Evolutionary conservation across 2,797 vertebrate species (phyloP), one percentile per base, ranked within the genome.

Genomic region (Hyperoplus immaculatus): DNA sequence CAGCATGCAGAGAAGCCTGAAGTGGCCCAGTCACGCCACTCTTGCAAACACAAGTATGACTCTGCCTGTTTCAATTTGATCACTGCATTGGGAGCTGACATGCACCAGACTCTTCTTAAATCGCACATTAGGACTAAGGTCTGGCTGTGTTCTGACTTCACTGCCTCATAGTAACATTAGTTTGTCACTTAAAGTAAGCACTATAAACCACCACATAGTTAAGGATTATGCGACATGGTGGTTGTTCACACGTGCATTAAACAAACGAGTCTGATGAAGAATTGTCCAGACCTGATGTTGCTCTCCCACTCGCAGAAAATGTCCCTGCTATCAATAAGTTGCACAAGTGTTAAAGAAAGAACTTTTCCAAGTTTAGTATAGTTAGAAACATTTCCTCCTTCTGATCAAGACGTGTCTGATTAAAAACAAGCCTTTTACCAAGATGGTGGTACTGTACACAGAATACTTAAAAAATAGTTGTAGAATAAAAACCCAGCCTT

Each of bases 11-110:
- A n/a, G 21, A 15, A 1, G 18, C 42, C 42, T 9, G 10, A 59
- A 29, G 45, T 53, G 56, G 75, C 51, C 12, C 21, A 1, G 64
- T 21, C 14, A 46, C 56, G 15, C 64, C 46, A 1, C 42, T 65
- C 62, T 54, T 1, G 61, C 36, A 53, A 69, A 83, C 75, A 59
- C 13, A 29, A 72, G 69, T 64, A 47, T 61, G 81, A 84, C 86
- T 82, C 60, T 59, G 66, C 80, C 75, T 13, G 50, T 76, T 83
- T 83, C 21, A 46, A 70, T 77, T 76, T 84, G 62, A 87, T 86
- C 49, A 9, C 45, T 55, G 53, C 75, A 73, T 85, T 70, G 72
- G 75, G 71, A 76, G 78, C 72, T 61, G 72, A 85, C 73, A 54
- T 60, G 70, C 75, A 69, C 70, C 39, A 67, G 69, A 10, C 81